phyloP scores from a whole-genome alignment of 2,888 invertebrate species.

The Conops quadrifasciatus region DNA sequence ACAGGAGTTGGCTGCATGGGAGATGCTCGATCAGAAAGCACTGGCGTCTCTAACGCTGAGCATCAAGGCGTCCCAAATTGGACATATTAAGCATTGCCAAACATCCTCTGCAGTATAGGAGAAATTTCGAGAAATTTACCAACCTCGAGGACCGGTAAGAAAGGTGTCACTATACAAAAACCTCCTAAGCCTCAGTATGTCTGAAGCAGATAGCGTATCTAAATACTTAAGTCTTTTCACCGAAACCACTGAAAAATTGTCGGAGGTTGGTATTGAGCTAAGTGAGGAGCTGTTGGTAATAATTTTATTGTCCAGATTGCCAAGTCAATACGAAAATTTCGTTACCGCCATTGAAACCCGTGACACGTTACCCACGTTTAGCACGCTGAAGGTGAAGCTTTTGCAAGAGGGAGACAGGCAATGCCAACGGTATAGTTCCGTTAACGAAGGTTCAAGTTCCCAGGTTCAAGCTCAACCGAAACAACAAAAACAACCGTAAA shows the following conservation, averaged over 20 bases:
- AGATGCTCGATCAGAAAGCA: constrained; percentile 1
- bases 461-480: constrained; percentile 2
- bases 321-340: neutral
- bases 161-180: constrained; percentile 38
- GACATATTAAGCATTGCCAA: constrained; percentile 33
- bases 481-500: constrained; percentile 11
- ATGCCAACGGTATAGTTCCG: neutral
- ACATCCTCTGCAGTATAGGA: constrained; percentile 38
- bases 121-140: constrained; percentile 33
- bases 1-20: constrained; percentile 3
- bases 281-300: constrained; percentile 19
- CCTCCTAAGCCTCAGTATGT: constrained; percentile 33
- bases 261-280: constrained; percentile 14
- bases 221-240: constrained; percentile 21
- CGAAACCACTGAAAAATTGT: constrained; percentile 12
- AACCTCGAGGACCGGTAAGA: constrained; percentile 36
- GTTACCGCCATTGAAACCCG: constrained; percentile 38
- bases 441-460: constrained; percentile 19
- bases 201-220: constrained; percentile 15
- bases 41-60: neutral
- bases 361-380: constrained; percentile 28
- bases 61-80: constrained; percentile 1
- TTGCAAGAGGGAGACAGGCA: constrained; percentile 31
- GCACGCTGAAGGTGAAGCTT: constrained; percentile 32
- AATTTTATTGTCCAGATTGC: constrained; percentile 27